phyloP scores from a whole-genome alignment of 2,797 vertebrate species.

The Xenops minutus region DNA sequence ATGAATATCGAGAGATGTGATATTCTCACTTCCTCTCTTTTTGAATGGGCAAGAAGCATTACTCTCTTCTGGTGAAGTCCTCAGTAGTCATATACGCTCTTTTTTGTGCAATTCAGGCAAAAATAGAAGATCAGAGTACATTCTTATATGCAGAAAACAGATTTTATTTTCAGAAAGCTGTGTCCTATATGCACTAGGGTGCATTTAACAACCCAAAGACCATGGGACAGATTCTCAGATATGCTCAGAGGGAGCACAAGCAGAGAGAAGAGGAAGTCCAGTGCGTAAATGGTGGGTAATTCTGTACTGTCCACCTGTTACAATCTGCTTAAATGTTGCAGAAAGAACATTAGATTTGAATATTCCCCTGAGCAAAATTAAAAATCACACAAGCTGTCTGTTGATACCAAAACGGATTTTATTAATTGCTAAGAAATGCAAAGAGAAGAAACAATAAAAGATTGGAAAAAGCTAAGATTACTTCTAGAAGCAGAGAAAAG shows the following conservation, averaged over 20 bases:
- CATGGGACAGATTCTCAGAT: not conserved
- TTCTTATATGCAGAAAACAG: not conserved
- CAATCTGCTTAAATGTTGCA: too few relatives aligned
- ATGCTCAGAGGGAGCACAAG: not conserved
- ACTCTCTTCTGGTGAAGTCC: not conserved
- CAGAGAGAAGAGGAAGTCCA: not conserved
- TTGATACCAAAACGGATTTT: too few relatives aligned
- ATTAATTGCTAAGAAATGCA: too few relatives aligned
- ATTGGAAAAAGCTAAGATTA: too few relatives aligned
- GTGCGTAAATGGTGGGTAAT: not conserved
- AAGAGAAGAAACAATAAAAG: too few relatives aligned
- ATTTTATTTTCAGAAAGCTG: not conserved
- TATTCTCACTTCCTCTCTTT: constrained; percentile 1
- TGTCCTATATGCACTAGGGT: not conserved
- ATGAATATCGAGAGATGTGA: not conserved
- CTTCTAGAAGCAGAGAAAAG: too few relatives aligned
- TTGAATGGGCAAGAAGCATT: constrained; percentile 13
- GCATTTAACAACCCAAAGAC: not conserved
- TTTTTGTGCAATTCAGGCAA: not conserved
- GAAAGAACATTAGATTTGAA: too few relatives aligned
- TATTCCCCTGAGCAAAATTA: too few relatives aligned
- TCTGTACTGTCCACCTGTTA: not conserved
- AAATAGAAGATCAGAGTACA: not conserved
- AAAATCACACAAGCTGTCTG: too few relatives aligned
- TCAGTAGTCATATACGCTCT: not conserved